Conservation (phyloP, 2,113 vertebrate genomes). For the Hassar affinis region DNA sequence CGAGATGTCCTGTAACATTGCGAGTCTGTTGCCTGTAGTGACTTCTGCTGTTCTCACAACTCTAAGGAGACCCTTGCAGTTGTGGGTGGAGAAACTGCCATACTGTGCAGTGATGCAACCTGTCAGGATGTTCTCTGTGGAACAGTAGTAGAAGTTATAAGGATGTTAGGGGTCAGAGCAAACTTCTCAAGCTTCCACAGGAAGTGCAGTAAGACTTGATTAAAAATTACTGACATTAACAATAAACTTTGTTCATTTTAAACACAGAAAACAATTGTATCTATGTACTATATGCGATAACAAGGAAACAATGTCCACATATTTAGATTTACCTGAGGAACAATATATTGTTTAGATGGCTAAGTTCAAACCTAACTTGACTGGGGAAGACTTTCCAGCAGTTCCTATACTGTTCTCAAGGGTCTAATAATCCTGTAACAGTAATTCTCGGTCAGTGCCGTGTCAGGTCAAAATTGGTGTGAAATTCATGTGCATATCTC, state of each 20-base stretch:
- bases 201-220: neutral
- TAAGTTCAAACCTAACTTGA: neutral
- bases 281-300: neutral
- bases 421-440: neutral
- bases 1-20: conserved; percentile 16
- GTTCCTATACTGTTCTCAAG: neutral
- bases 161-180: neutral
- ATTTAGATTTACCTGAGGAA: neutral
- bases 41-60: neutral
- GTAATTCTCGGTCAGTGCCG: neutral
- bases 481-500: neutral
- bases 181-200: neutral
- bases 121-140: neutral
- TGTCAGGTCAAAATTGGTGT: neutral
- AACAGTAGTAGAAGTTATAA: neutral
- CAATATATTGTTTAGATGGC: neutral
- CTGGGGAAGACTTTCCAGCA: too few relatives aligned
- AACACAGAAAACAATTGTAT: neutral
- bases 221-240: neutral
- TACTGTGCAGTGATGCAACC: neutral
- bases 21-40: neutral
- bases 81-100: neutral
- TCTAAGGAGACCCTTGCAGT: neutral
- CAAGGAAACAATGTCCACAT: neutral
- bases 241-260: neutral